Base-by-base conservation (phyloP, 2,797 vertebrate species). In the Tauraco hartlaubi region DNA sequence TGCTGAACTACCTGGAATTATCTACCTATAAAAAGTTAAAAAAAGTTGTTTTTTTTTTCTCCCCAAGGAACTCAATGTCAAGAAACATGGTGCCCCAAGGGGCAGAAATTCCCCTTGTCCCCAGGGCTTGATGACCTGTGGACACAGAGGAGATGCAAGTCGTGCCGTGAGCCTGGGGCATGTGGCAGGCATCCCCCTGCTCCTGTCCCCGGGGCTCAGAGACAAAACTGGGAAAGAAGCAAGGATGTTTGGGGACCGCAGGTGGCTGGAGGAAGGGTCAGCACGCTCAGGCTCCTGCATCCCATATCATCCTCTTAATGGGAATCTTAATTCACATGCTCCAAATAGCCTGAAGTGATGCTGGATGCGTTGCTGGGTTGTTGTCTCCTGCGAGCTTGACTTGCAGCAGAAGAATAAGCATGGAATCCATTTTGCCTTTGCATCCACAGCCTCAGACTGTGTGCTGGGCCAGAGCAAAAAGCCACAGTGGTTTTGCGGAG, bases 221-320 rank as follows among this genome's bases (percentile, higher is more conserved):
- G 54, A 78, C n/a, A 56, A 37, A 56, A 35, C 7, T 12, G 35
- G 31, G 88, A 63, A 69, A 46, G 56, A 44, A 66, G 3, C 0
- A 0, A 64, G 11, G 26, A 28, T 0, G 0, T 28, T 22, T 18
- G 35, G 22, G 59, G 10, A 16, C 23, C 0, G 1, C 7, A 5
- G 18, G 54, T 55, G 35, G 37, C 12, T 87, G 88, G 28, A 74
- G 39, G n/a, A 49, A 79, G 56, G 63, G 12, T 64, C 29, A 48
- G 54, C 28, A 43, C 35, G 20, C 20, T 52, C 48, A 20, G 26
- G 33, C 3, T 71, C 46, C 62, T 31, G 23, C 64, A 21, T 5
- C 25, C 46, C 35, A 35, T 15, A 5, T 17, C 8, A 2, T 29
- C 44, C 17, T 3, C 62, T 28, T 23, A 33, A 8, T 15, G 51